phyloP scores from a whole-genome alignment of 2,113 vertebrate genomes.

The Anas platyrhynchos region DNA sequence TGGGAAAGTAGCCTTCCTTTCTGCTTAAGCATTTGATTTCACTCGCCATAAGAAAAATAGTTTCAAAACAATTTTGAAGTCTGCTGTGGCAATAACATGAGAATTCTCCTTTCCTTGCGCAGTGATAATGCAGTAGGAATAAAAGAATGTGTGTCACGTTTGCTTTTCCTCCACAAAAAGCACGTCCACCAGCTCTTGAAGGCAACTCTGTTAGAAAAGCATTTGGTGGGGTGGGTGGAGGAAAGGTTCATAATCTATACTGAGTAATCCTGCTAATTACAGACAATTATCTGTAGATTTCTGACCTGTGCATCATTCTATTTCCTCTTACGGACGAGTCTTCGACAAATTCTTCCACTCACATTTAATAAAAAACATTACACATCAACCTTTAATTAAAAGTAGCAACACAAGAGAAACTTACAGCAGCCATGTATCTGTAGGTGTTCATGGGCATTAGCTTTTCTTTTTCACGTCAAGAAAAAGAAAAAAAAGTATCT shows the following conservation, averaged over 20 bases:
- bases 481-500: background rate
- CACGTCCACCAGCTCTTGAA: background rate
- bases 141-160: background rate
- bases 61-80: background rate
- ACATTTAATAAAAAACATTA: background rate
- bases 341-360: background rate
- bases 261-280: background rate
- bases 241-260: background rate
- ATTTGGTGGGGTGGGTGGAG: background rate
- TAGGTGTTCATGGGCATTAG: background rate
- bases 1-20: background rate
- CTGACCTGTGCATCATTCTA: background rate
- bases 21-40: background rate
- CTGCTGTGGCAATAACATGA: background rate
- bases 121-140: background rate
- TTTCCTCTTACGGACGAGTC: background rate
- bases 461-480: conserved; percentile 1
- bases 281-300: background rate
- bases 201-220: background rate
- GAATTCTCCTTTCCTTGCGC: background rate
- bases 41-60: background rate
- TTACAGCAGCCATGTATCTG: background rate
- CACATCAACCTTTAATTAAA: background rate
- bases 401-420: background rate
- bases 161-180: background rate